These are phyloP conservation scores for Pseudopleuronectes americanus DNA, from an alignment of 2,797 vertebrate genomes.

Conservation along the genomic window DNA sequence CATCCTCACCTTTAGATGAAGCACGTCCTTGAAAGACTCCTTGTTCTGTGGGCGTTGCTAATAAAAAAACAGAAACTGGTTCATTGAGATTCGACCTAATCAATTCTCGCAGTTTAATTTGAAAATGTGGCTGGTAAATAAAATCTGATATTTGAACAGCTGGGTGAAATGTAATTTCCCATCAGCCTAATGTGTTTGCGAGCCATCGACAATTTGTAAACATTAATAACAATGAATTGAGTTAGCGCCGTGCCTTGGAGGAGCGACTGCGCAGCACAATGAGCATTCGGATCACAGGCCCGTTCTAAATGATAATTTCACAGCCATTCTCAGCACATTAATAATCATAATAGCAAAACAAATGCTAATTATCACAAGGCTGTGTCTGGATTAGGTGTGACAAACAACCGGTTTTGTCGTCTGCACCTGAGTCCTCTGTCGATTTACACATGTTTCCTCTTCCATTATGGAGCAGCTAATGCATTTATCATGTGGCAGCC, in stretches of 20 bases:
- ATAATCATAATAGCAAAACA: conserved; percentile 77
- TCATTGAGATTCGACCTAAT: conserved; percentile 69
- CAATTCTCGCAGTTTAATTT: conserved; percentile 79
- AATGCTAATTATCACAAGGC: conserved; percentile 75
- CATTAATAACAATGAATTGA: conserved; percentile 86
- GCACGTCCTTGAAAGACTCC: conserved; percentile 32
- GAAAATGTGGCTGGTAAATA: conserved; percentile 78
- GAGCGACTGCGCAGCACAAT: conserved; percentile 53
- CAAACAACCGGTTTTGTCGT: conserved; percentile 60
- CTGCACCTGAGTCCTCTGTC: conserved; percentile 70
- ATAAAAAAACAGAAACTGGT: conserved; percentile 48
- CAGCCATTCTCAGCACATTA: conserved; percentile 77
- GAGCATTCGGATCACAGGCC: conserved; percentile 71
- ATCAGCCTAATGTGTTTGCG: conserved; percentile 82
- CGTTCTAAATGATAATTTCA: conserved; percentile 83
- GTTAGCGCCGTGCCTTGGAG: conserved; percentile 79
- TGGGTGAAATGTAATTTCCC: conserved; percentile 81
- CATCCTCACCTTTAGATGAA: conserved; percentile 13
- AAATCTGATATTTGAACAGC: conserved; percentile 81
- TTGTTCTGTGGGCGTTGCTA: conserved; percentile 38
- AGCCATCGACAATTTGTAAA: conserved; percentile 81
- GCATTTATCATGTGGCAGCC: conserved; percentile 45
- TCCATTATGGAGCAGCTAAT: conserved; percentile 51
- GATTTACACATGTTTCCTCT: conserved; percentile 52
- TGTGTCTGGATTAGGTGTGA: conserved; percentile 73